phyloP scores from a whole-genome alignment of 2,888 invertebrate species.

The Eremobia ochroleuca region DNA sequence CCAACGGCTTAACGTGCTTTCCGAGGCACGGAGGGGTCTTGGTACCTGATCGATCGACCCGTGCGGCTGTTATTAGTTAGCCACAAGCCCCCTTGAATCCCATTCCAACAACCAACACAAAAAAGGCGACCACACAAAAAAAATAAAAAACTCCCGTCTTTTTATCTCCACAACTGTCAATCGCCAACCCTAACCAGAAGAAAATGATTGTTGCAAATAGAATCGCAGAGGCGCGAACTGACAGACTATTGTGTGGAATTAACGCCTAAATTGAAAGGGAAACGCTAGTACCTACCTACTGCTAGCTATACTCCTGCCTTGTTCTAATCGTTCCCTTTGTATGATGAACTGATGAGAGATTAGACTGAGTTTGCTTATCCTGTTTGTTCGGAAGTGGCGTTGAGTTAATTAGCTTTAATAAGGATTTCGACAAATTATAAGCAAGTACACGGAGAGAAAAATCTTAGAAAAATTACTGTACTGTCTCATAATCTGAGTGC shows the following conservation, averaged over 20 bases:
- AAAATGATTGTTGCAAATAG: slow-evolving; percentile 69
- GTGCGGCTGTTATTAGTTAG: too few relatives aligned
- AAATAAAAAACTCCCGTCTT: not conserved
- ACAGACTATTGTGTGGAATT: slow-evolving; percentile 55
- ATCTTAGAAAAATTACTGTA: too few relatives aligned
- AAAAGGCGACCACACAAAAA: not conserved
- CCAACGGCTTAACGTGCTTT: too few relatives aligned
- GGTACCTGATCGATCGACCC: too few relatives aligned
- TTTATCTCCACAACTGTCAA: not conserved
- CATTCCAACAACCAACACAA: too few relatives aligned
- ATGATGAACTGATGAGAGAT: slow-evolving; percentile 11
- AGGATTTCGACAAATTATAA: not conserved
- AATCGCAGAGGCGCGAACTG: slow-evolving; percentile 55
- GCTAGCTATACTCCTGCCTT: slow-evolving; percentile 17
- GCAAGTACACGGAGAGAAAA: too few relatives aligned
- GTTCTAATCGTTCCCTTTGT: slow-evolving; percentile 47
- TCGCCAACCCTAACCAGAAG: slow-evolving; percentile 69
- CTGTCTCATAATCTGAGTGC: too few relatives aligned
- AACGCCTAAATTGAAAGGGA: slow-evolving; percentile 57
- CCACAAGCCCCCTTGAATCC: too few relatives aligned
- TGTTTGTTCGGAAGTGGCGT: not conserved
- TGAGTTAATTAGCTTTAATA: slow-evolving; percentile 21
- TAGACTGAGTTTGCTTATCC: slow-evolving; percentile 15
- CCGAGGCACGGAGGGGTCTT: too few relatives aligned
- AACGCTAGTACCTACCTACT: slow-evolving; percentile 14